phyloP scores from a whole-genome alignment of 1,140 invertebrate genomes.

The Megalopta genalis region DNA sequence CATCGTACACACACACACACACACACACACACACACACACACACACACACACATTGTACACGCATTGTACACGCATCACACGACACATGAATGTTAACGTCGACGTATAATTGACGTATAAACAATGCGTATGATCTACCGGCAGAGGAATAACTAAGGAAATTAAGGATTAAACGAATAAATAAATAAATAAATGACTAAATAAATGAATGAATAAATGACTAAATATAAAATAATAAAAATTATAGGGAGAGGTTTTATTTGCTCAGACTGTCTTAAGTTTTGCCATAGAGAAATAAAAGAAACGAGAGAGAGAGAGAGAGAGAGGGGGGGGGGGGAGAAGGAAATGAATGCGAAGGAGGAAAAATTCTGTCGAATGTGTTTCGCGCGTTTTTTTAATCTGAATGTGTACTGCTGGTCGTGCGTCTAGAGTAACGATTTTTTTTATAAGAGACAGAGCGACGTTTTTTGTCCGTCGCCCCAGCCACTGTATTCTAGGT shows the following conservation, averaged over 20 bases:
- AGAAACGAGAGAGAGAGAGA: background rate
- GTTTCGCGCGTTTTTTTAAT: conserved; percentile 43
- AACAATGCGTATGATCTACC: background rate
- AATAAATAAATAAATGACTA: conserved; percentile 13
- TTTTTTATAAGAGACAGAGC: conserved; percentile 24
- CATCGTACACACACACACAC: background rate
- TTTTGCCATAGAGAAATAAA: conserved; percentile 71
- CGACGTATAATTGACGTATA: conserved; percentile 40
- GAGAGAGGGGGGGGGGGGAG: too few relatives aligned
- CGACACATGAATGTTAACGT: conserved; percentile 25
- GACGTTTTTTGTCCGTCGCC: conserved; percentile 44
- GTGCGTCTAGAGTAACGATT: conserved; percentile 37
- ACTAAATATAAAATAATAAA: background rate
- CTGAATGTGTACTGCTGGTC: conserved; percentile 37
- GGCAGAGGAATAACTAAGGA: conserved; percentile 12
- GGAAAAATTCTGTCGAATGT: conserved; percentile 35
- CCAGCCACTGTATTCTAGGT: conserved; percentile 49
- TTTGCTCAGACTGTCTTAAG: conserved; percentile 76
- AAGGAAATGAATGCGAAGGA: background rate
- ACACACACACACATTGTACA: conserved; percentile 5
- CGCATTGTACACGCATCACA: conserved; percentile 6
- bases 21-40: conserved; percentile 25
- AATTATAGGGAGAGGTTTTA: conserved; percentile 54
- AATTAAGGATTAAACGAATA: conserved; percentile 5
- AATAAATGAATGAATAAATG: background rate